These are phyloP conservation scores for Forbesichthys agassizii DNA, from an alignment of 2,113 vertebrate species.

Conservation along the genomic window DNA sequence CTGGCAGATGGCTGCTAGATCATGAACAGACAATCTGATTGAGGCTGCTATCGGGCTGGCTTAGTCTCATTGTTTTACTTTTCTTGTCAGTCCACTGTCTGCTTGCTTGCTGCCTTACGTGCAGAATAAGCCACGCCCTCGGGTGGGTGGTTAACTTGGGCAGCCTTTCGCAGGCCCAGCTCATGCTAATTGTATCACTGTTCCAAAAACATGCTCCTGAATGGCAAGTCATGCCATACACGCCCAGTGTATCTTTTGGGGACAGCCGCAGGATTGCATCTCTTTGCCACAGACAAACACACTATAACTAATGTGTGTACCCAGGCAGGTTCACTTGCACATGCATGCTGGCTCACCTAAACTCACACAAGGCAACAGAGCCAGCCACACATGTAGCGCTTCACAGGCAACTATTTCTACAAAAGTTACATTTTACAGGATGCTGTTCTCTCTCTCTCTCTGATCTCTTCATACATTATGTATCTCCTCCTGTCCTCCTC, in stretches of 20 bases:
- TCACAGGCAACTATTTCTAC: background rate
- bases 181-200: conserved; percentile 17
- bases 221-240: background rate
- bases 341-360: background rate
- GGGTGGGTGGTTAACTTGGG: background rate
- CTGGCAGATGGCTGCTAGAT: background rate
- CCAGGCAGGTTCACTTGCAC: background rate
- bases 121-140: conserved; percentile 3
- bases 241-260: background rate
- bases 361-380: background rate
- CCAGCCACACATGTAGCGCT: background rate
- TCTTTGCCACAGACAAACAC: background rate
- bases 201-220: conserved; percentile 7
- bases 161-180: background rate
- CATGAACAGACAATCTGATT: background rate
- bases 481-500: background rate
- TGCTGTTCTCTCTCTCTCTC: background rate
- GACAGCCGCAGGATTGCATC: background rate
- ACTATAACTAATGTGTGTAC: background rate
- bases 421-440: background rate
- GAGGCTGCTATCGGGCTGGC: background rate
- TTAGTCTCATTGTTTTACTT: background rate
- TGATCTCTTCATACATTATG: conserved; percentile 7
- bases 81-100: background rate
- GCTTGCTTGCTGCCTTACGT: conserved; percentile 5